These are phyloP conservation scores for Brenthis ino DNA, from an alignment of 2,888 invertebrate species.

Conservation along the genomic window DNA sequence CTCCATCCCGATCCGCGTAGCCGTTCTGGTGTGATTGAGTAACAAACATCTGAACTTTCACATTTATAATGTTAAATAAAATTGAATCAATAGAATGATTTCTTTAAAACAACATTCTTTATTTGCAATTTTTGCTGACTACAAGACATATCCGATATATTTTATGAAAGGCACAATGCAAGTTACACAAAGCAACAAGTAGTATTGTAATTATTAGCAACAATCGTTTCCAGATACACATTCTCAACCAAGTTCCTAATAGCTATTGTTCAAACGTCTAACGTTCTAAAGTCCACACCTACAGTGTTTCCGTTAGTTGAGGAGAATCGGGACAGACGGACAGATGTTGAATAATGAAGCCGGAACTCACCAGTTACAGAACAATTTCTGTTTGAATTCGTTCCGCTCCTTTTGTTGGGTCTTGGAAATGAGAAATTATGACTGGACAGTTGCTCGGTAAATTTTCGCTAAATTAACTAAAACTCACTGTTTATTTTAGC, in stretches of 20 bases:
- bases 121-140: no score
- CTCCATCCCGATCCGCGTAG: no score
- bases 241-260: background rate
- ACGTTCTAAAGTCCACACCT: conserved; percentile 15
- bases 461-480: conserved; percentile 20
- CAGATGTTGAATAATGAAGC: conserved; percentile 42
- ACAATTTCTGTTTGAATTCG: conserved; percentile 37
- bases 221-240: background rate
- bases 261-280: conserved; percentile 6
- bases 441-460: conserved; percentile 19
- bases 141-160: no score
- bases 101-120: no score
- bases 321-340: conserved; percentile 29
- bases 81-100: no score
- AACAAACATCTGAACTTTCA: no score
- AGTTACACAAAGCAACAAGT: no score
- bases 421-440: conserved; percentile 30
- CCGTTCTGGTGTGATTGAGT: no score
- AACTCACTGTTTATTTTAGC: conserved; percentile 13
- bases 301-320: conserved; percentile 8
- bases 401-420: conserved; percentile 29
- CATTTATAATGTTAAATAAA: no score
- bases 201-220: no score
- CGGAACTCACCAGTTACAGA: conserved; percentile 34
- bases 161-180: no score